A percentile compares a stretch with the other conserved stretches of the same genome.
Evolutionary conservation across 2,888 invertebrate genomes (phyloP).

Genomic region (Ariolimax columbianus): DNA sequence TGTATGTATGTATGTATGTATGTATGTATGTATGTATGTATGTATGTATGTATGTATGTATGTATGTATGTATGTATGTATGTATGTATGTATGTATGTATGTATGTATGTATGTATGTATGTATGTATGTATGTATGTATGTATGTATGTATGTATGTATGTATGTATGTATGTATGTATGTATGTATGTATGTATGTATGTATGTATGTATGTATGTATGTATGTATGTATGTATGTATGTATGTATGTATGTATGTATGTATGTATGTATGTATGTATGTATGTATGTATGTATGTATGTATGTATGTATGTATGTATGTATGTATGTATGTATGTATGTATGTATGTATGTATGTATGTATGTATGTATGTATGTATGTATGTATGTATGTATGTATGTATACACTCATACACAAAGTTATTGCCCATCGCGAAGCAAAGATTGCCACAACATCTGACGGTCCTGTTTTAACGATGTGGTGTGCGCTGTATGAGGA

Average conservation of each 20-base stretch:
- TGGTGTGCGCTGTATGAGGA: too few relatives aligned
- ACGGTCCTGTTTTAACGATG: too few relatives aligned
- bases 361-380: background rate
- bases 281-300: background rate
- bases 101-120: background rate
- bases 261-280: background rate
- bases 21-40: background rate
- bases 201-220: background rate
- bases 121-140: background rate
- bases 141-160: background rate
- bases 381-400: background rate
- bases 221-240: background rate
- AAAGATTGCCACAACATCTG: too few relatives aligned
- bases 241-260: background rate
- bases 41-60: background rate
- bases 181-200: background rate
- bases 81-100: background rate
- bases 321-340: background rate
- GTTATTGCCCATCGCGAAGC: too few relatives aligned
- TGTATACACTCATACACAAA: conserved; percentile 1
- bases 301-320: background rate
- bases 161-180: background rate
- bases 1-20: background rate
- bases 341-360: conserved; percentile 1
- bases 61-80: background rate